Conservation (phyloP, 2,888 invertebrate genomes). For the Caenorhabditis sp. region DNA sequence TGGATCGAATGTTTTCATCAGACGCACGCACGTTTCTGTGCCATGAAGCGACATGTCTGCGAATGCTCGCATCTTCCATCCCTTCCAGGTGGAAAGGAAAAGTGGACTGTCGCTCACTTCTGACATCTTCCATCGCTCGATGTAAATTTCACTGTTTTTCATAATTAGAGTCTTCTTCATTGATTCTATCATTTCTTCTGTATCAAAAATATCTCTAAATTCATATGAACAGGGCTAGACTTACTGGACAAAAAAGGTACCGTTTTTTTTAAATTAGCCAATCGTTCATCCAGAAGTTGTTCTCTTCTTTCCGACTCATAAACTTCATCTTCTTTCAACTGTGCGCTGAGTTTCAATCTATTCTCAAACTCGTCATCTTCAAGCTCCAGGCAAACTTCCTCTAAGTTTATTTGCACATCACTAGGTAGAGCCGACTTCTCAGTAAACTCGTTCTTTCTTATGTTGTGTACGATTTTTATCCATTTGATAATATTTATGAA, state of each 20-base stretch:
- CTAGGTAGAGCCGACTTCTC: conserved; percentile 86
- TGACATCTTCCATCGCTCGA: conserved; percentile 84
- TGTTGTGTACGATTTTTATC: conserved; percentile 86
- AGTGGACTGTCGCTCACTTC: conserved; percentile 82
- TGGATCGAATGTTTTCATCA: conserved; percentile 88
- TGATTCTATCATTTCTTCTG: conserved; percentile 84
- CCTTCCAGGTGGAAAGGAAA: conserved; percentile 86
- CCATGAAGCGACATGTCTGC: conserved; percentile 92
- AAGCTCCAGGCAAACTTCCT: conserved; percentile 91
- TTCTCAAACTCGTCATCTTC: conserved; percentile 96
- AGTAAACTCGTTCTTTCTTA: conserved; percentile 84
- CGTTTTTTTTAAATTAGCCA: conserved; percentile 87
- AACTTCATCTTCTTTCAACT: conserved; percentile 93
- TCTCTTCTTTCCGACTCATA: conserved; percentile 92
- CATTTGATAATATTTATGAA: conserved; percentile 91
- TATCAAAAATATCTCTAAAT: background rate
- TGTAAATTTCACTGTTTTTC: conserved; percentile 95
- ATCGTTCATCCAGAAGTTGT: conserved; percentile 90
- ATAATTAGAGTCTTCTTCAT: conserved; percentile 89
- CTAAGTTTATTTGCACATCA: conserved; percentile 87
- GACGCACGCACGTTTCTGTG: conserved; percentile 85
- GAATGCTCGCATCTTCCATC: conserved; percentile 86
- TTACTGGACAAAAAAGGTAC: conserved; percentile 85
- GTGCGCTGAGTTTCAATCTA: conserved; percentile 90
- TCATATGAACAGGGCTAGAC: background rate